These are phyloP conservation scores for Pristionchus arcanus DNA, from an alignment of 2,888 invertebrate species.

Conservation along the genomic window DNA sequence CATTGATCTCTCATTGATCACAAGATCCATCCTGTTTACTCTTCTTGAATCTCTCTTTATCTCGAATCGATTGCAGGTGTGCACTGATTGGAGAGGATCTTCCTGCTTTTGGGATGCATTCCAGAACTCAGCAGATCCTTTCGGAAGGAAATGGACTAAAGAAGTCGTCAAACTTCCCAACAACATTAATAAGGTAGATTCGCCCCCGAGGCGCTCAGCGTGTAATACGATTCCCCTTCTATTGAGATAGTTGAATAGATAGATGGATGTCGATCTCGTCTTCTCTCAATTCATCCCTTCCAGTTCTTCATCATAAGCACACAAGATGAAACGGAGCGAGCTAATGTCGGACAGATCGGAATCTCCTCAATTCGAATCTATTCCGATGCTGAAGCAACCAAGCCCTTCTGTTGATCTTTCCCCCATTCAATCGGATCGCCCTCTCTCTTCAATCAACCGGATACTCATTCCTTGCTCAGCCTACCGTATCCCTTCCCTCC, in stretches of 20 bases:
- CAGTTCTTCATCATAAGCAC: constrained; percentile 65
- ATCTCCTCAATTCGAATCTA: constrained; percentile 66
- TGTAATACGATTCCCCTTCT: constrained; percentile 3
- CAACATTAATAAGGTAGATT: constrained; percentile 61
- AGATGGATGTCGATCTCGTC: not conserved
- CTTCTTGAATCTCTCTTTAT: not conserved
- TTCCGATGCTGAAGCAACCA: constrained; percentile 63
- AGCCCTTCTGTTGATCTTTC: constrained; percentile 62
- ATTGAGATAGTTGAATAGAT: constrained; percentile 28
- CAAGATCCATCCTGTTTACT: constrained; percentile 30
- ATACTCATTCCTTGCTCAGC: constrained; percentile 42
- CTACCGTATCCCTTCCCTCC: constrained; percentile 13
- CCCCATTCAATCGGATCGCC: constrained; percentile 31
- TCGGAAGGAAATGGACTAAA: constrained; percentile 65
- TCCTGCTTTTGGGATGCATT: constrained; percentile 65
- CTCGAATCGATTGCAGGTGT: constrained; percentile 46
- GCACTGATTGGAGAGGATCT: constrained; percentile 25
- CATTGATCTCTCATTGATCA: not conserved
- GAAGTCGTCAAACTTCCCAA: constrained; percentile 66
- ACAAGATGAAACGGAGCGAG: constrained; percentile 61
- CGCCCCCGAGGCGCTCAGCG: not conserved
- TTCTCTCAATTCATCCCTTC: constrained; percentile 31
- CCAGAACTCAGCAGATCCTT: constrained; percentile 64
- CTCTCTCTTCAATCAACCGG: constrained; percentile 39
- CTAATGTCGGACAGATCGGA: constrained; percentile 69